Base-by-base conservation (phyloP, 2,797 vertebrate species). In the Spinus pinus region DNA sequence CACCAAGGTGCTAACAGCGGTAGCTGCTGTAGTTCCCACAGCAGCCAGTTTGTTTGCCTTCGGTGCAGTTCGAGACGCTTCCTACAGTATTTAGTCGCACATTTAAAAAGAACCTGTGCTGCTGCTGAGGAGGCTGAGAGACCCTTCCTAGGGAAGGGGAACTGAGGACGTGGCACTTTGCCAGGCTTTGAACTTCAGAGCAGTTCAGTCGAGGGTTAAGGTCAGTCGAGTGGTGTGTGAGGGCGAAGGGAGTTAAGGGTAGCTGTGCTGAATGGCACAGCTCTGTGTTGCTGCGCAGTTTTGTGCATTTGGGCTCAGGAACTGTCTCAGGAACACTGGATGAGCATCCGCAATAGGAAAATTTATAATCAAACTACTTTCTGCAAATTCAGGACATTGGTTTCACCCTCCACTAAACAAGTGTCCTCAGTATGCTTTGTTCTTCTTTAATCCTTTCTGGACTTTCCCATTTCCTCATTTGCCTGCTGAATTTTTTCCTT, bases 11-110 rank as follows among this genome's bases (percentile, higher is more conserved):
- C 37, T 69, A 47, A 56, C 51, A 42, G 64, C 2, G 57, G 24
- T 44, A 31, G 41, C 27, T 31, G 12, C 50, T 25, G 77, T 71
- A 30, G 46, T 46, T 94, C 28, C 91, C 90, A 70, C 27, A 88
- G 93, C 70, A 90, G 82, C 91, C 2, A 4, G 5, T 62, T 69
- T 94, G 95, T 96, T 94, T 92, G 24, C 60, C 17, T 42, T 22
- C 35, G 3, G 1, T 5, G 64, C 25, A 11, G 53, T 37, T 39
- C 4, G 9, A 81, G 54, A 28, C n/a, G 22, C 53, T 9, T 78
- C 28, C 41, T 37, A 64, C 23, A 50, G 13, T 31, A 16, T 7
- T 75, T 28, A 49, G 21, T n/a, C 0, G 0, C 27, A 5, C 18
- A 6, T 46, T 50, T 46, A 8, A 21, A 75, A 75, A 28, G 28